Conservation (phyloP, 2,113 vertebrate species). For the Myotis lucifugus region DNA sequence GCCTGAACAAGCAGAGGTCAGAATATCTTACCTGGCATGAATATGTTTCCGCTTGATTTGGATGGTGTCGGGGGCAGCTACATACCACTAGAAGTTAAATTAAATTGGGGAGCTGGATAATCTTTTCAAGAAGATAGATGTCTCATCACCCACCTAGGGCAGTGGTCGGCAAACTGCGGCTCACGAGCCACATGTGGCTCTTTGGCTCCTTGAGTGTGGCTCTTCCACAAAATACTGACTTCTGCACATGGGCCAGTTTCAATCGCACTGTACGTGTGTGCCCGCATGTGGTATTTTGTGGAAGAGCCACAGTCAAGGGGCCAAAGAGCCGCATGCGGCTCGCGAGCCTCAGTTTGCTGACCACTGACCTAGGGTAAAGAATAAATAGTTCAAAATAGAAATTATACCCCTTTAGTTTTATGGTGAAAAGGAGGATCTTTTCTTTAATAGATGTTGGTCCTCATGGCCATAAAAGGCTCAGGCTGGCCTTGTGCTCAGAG, state of each 20-base stretch:
- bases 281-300: too few relatives aligned
- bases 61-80: background rate
- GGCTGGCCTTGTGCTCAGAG: slow-evolving; percentile 17
- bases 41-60: background rate
- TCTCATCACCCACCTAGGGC: background rate
- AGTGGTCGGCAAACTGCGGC: too few relatives aligned
- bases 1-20: background rate
- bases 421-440: slow-evolving; percentile 29
- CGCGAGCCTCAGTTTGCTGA: too few relatives aligned
- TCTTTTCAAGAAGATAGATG: slow-evolving; percentile 25
- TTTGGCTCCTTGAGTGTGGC: too few relatives aligned
- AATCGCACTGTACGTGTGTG: too few relatives aligned
- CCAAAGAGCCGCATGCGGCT: too few relatives aligned
- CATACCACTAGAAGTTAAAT: background rate
- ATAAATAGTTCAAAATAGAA: slow-evolving; percentile 37
- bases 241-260: too few relatives aligned
- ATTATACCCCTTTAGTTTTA: slow-evolving; percentile 4
- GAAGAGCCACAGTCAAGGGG: too few relatives aligned
- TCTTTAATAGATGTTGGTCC: background rate
- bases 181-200: too few relatives aligned
- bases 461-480: background rate
- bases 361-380: background rate
- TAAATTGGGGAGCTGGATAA: background rate
- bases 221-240: too few relatives aligned
- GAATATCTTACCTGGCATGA: background rate